phyloP scores from a whole-genome alignment of 2,888 invertebrate genomes.

The Cryptocheilus praepositus region DNA sequence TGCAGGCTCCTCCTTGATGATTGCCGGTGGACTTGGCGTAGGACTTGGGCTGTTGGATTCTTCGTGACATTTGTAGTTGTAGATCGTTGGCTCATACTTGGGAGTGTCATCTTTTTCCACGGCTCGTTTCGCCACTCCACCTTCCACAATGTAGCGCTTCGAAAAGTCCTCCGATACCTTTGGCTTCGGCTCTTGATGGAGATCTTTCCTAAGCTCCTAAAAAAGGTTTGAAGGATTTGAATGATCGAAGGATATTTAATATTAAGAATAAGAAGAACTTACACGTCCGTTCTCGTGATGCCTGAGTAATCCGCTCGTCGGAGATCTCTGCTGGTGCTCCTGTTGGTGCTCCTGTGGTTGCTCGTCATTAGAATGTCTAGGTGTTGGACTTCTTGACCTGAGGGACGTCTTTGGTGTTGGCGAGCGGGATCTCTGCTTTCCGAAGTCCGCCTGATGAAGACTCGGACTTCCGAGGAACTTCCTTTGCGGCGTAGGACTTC shows the following conservation, averaged over 20 bases:
- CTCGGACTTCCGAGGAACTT: constrained; percentile 73
- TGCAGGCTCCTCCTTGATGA: constrained; percentile 55
- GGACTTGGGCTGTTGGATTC: constrained; percentile 68
- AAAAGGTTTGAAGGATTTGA: neutral
- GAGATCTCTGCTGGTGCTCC: constrained; percentile 43
- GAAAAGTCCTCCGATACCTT: constrained; percentile 68
- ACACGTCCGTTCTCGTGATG: constrained; percentile 63
- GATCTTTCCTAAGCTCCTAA: constrained; percentile 66
- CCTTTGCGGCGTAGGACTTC: constrained; percentile 77
- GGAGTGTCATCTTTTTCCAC: constrained; percentile 66
- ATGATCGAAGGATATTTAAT: too few relatives aligned
- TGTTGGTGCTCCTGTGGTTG: too few relatives aligned
- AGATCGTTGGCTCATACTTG: constrained; percentile 69
- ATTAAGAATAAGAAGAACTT: constrained; percentile 13
- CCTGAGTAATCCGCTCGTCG: constrained; percentile 54
- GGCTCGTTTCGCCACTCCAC: constrained; percentile 66
- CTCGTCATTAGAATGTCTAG: constrained; percentile 54
- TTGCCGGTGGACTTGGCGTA: constrained; percentile 52
- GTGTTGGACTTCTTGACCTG: constrained; percentile 60
- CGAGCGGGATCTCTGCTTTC: constrained; percentile 66
- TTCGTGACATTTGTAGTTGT: constrained; percentile 69
- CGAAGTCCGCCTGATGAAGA: constrained; percentile 56
- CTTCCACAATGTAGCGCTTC: constrained; percentile 68
- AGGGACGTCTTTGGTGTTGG: constrained; percentile 75
- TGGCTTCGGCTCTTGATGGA: constrained; percentile 57